Evolutionary conservation across 2,888 invertebrate species (phyloP), one percentile per base, ranked within the genome.

Genomic region (Dastarcus helophoroides): DNA sequence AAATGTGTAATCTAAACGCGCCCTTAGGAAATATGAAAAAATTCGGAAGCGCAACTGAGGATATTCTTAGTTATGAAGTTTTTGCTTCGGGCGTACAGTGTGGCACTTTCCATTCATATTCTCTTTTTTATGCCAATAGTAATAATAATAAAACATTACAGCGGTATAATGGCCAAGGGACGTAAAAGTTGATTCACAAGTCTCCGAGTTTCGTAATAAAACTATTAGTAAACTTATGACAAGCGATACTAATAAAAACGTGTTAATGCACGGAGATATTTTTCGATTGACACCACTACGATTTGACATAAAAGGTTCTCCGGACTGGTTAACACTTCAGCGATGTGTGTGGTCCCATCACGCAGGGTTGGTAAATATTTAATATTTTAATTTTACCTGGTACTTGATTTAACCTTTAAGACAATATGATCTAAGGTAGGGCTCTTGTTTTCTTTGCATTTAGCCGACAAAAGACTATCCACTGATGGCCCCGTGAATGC

Each of bases 211-310:
- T 34, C 15, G 16, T 33, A 37, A 44, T 42, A 44, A 41, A 42
- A 29, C 37, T 27, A 31, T 33, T 34, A 33, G 33, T 33, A 24
- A 21, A 10, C 21, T 32, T 32, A 29, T 35, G 35, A 35, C 17
- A 35, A 33, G 26, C 30, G 32, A 17, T 29, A 41, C 48, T 44
- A 51, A 55, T 54, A 53, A 50, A 54, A 56, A 54, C 47, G 56
- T 58, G 58, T 57, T 58, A 58, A 58, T 58, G 57, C 54, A 55
- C 47, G 43, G 39, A 45, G 46, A 50, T 47, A 51, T 52, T 53
- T 52, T 50, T 50, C 43, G 46, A 51, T 48, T 48, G 48, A 47
- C 46, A 47, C 46, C 39, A 40, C 35, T 41, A 35, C 40, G 37
- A 39, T 26, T 17, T 6, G 10, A 44, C 44, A 47, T 42, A 41